A percentile compares a stretch with the other conserved stretches of the same genome.
Evolutionary conservation across 1,140 invertebrate genomes (phyloP).

Genomic region (Ladona fulva): DNA sequence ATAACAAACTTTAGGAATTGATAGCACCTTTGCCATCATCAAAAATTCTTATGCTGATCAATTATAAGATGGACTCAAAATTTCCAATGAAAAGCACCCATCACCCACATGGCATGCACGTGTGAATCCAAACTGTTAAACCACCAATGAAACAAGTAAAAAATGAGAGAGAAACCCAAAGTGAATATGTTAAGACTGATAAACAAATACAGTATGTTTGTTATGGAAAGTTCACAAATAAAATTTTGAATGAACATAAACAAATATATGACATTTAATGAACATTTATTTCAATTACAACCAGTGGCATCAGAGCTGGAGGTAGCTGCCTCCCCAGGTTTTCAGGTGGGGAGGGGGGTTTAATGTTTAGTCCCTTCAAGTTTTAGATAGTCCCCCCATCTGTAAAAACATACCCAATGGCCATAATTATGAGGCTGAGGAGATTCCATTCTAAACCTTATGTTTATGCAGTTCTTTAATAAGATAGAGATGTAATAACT

Average conservation of each 20-base stretch:
- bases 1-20: too few species aligned
- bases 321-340: not conserved
- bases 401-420: not conserved
- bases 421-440: not conserved
- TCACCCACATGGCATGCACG: not conserved
- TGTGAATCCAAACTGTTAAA: not conserved
- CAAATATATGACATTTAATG: not conserved
- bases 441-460: too few species aligned
- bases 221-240: not conserved
- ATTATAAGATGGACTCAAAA: not conserved
- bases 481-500: too few species aligned
- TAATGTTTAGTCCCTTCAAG: not conserved
- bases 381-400: not conserved
- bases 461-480: too few species aligned
- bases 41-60: too few species aligned
- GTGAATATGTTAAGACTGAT: not conserved
- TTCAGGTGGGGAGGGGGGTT: not conserved
- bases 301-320: not conserved
- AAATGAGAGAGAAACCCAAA: not conserved
- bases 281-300: not conserved
- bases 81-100: not conserved
- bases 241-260: not conserved
- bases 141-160: not conserved
- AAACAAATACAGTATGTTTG: not conserved
- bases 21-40: too few species aligned